Percentiles rank a stretch among this genome's conserved stretches.
These are phyloP conservation scores for Plectus sambesii DNA, from an alignment of 1,140 invertebrate species.

Conservation along the genomic window DNA sequence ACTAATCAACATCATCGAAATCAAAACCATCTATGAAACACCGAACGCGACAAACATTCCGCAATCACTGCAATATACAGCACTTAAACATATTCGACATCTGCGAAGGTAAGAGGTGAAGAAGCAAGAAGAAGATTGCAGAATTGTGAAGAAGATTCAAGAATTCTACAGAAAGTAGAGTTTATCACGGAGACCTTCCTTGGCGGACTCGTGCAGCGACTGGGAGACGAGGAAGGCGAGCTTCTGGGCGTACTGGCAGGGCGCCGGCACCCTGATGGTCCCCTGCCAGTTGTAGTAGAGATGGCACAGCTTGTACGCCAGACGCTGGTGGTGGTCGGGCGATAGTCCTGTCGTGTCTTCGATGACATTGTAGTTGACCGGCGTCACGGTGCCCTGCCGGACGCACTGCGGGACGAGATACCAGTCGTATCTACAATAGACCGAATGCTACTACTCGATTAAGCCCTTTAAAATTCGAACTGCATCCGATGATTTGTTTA, in stretches of 20 bases:
- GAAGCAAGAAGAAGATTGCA: no score
- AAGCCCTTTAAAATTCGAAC: no score
- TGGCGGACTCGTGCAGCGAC: conserved; percentile 55
- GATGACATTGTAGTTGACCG: no score
- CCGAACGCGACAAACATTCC: no score
- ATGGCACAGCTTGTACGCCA: conserved; percentile 70
- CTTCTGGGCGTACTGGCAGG: conserved; percentile 60
- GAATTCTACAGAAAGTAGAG: conserved; percentile 51
- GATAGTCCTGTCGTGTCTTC: conserved; percentile 55
- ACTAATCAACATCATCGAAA: no score
- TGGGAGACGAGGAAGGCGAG: conserved; percentile 66
- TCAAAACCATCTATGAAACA: no score
- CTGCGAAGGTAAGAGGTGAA: no score
- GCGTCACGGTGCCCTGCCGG: conserved; percentile 65
- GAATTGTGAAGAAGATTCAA: no score
- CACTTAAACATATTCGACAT: no score
- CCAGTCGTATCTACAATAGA: conserved; percentile 64
- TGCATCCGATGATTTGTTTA: no score
- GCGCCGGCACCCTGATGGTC: conserved; percentile 69
- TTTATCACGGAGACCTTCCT: conserved; percentile 44
- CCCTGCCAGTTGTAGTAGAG: conserved; percentile 82
- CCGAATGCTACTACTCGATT: no score
- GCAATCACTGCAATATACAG: no score
- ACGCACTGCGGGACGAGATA: conserved; percentile 66
- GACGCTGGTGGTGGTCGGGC: conserved; percentile 62